Base-by-base conservation (phyloP, 1,140 invertebrate species). In the Ptiloglossa arizonensis region DNA sequence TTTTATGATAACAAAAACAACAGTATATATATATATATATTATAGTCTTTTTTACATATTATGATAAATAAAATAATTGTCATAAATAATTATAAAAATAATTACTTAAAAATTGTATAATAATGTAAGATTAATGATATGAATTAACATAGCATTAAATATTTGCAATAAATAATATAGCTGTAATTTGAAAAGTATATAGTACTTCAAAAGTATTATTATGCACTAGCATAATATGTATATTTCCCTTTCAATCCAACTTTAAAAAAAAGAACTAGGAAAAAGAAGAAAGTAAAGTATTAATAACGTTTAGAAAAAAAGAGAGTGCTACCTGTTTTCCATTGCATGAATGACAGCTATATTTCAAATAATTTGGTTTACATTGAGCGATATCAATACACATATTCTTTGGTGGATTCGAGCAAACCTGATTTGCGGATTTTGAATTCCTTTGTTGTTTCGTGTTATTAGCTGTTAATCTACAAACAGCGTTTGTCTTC, bases 241-340 rank as follows among this genome's bases (percentile, higher is more conserved):
- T n/a, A n/a, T n/a, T n/a, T n/a, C n/a, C n/a, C n/a, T n/a, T n/a
- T n/a, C n/a, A n/a, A n/a, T n/a, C n/a, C n/a, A n/a, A n/a, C n/a
- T n/a, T n/a, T n/a, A n/a, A n/a, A n/a, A n/a, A n/a, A n/a, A 44
- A 41, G 6, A 62, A 3, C 24, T 50, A 3, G 4, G 5, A 19
- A n/a, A 19, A 19, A 5, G 19, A 13, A 50, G 1, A 62, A 41
- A 2, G 2, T 24, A 11, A 2, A 22, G 9, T n/a, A n/a, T n/a
- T n/a, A 41, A 38, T 22, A 9, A 5, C 4, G 13, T 38, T 41
- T 11, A 13, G 8, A 41, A 22, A 41, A 41, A 38, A 50, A 50
- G 48, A n/a, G n/a, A n/a, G n/a, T 22, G 1, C 64, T 83, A 83
- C 82, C 81, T 83, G 38, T 52, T 70, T 83, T n/a, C 24, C 46